phyloP scores from a whole-genome alignment of 2,113 vertebrate genomes.

The Panthera tigris region DNA sequence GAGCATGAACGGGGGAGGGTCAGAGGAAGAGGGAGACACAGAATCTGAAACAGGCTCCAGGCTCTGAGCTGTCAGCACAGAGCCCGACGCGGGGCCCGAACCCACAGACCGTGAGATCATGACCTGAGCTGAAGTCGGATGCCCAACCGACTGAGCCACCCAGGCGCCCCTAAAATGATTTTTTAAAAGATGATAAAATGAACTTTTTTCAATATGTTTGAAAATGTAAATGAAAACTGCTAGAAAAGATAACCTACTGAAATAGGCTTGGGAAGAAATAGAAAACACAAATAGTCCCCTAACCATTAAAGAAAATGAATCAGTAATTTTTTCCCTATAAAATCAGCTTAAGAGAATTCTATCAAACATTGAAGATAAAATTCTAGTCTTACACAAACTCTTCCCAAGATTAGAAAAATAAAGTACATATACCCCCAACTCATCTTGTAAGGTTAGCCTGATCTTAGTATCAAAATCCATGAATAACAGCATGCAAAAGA shows the following conservation, averaged over 20 bases:
- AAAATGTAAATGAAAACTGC: neutral
- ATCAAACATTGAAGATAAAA: neutral
- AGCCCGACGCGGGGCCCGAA: too few species aligned
- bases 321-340: neutral
- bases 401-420: neutral
- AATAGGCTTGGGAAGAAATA: neutral
- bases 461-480: neutral
- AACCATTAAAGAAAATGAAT: neutral
- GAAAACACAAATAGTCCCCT: neutral
- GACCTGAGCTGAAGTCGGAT: too few species aligned
- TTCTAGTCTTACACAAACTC: neutral
- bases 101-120: too few species aligned
- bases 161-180: neutral
- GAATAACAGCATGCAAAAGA: neutral
- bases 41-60: too few species aligned
- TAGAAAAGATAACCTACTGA: neutral
- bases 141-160: too few species aligned
- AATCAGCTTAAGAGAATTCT: neutral
- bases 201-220: neutral
- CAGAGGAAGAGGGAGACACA: too few species aligned
- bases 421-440: neutral
- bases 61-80: too few species aligned
- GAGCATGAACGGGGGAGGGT: too few species aligned
- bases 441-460: neutral
- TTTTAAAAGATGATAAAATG: neutral